Base-by-base conservation (phyloP, 2,113 vertebrate species). In the Anthoscopus minutus region DNA sequence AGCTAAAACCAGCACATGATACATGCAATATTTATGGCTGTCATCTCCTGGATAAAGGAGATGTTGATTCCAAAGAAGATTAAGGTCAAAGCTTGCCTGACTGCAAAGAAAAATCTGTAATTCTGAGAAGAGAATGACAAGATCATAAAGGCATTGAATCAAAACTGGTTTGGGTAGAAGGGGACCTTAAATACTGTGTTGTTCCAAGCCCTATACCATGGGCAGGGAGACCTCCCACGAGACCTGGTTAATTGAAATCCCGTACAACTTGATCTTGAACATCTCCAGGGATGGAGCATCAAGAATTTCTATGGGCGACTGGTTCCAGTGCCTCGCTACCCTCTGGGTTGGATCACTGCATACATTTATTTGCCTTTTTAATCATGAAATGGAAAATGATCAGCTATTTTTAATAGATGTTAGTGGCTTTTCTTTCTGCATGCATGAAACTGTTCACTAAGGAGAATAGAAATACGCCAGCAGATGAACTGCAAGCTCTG, bases 351-450 rank as follows among this genome's bases (percentile, higher is more conserved):
- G 60, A 81, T 89, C 18, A 33, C 17, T 10, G 16, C 10, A 17
- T 27, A 30, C 5, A 42, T 73, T 91, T 71, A 42, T 73, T 91
- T 71, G 13, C 60, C 35, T 90, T 50, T 93, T 92, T 94, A 60
- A 81, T 90, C 13, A 61, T 73, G 38, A 95, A 82, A 91, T 53
- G 54, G 37, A 27, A 65, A 94, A 54, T 56, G 10, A 57, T 65
- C n/a, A 77, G 3, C n/a, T 81, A 30, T 71, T 64, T 88, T 35
- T 50, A 65, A 23, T 65, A 15, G 30, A 9, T 7, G 21, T 72
- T 19, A 58, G 31, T 95, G 73, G 4, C 15, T 62, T n/a, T 17
- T 15, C 23, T 57, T 95, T 92, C 40, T 86, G 54, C 33, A 69
- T 30, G 8, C 30, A 21, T 28, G 4, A 19, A 45, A 50, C 7